A percentile compares a stretch with the other conserved stretches of the same genome.
Conservation (phyloP, 2,797 vertebrate genomes). For the Acridotheres tristis region DNA sequence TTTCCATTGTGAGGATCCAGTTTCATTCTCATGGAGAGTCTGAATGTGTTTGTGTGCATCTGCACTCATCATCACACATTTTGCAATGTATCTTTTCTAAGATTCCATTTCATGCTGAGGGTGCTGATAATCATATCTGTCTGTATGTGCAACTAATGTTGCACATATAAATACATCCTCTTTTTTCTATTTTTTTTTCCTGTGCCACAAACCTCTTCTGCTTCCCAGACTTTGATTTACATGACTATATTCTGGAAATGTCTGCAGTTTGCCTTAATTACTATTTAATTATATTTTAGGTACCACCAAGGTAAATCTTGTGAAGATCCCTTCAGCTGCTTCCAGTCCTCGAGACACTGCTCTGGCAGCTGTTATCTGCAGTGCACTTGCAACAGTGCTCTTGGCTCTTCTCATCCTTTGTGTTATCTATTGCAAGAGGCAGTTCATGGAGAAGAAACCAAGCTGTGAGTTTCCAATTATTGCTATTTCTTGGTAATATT, state of each 20-base stretch:
- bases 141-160: not conserved
- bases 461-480: conserved; percentile 79
- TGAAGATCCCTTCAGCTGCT: conserved; percentile 88
- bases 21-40: not conserved
- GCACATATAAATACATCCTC: not conserved
- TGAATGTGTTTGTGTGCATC: not conserved
- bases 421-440: conserved; percentile 96
- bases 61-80: not conserved
- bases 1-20: not conserved
- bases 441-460: conserved; percentile 96
- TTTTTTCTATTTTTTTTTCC: not conserved
- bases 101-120: not conserved
- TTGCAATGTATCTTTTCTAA: not conserved
- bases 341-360: conserved; percentile 93
- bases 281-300: conserved; percentile 76
- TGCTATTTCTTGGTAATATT: not conserved
- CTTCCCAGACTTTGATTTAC: not conserved
- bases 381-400: conserved; percentile 92
- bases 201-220: not conserved
- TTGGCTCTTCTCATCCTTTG: conserved; percentile 93
- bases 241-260: not conserved
- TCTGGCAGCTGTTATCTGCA: conserved; percentile 94
- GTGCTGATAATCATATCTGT: not conserved
- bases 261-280: not conserved
- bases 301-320: conserved; percentile 90